These are phyloP conservation scores for Eupsittula cactorum DNA, from an alignment of 2,113 vertebrate genomes.

Conservation along the genomic window DNA sequence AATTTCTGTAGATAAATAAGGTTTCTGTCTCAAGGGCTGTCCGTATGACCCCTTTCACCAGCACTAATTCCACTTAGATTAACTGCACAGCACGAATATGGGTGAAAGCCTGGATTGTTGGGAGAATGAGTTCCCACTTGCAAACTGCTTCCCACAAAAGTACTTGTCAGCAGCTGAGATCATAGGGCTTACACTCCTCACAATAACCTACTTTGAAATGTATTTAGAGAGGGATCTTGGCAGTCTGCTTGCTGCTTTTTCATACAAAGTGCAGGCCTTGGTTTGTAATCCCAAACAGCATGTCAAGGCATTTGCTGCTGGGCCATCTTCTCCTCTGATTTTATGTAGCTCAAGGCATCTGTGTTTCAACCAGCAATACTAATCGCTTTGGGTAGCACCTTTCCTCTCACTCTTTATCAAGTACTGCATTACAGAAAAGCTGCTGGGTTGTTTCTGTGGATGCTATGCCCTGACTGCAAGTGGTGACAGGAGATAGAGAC, in stretches of 20 bases:
- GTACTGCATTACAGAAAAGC: background rate
- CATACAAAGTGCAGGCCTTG: background rate
- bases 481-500: background rate
- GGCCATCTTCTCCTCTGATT: background rate
- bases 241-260: constrained; percentile 14
- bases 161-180: constrained; percentile 51
- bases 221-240: constrained; percentile 51
- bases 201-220: constrained; percentile 53
- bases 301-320: background rate
- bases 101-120: constrained; percentile 65
- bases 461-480: background rate
- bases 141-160: constrained; percentile 52
- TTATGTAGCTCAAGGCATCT: background rate
- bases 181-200: constrained; percentile 19
- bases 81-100: constrained; percentile 44
- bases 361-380: background rate
- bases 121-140: background rate
- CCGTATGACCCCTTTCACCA: constrained; percentile 63
- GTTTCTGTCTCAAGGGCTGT: constrained; percentile 52
- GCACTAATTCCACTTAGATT: constrained; percentile 64
- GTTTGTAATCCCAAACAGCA: constrained; percentile 13
- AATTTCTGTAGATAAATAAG: constrained; percentile 59
- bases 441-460: background rate
- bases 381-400: background rate
- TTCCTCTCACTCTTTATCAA: background rate